These are phyloP conservation scores for Penaeus indicus DNA, from an alignment of 1,140 invertebrate species.

Conservation along the genomic window DNA sequence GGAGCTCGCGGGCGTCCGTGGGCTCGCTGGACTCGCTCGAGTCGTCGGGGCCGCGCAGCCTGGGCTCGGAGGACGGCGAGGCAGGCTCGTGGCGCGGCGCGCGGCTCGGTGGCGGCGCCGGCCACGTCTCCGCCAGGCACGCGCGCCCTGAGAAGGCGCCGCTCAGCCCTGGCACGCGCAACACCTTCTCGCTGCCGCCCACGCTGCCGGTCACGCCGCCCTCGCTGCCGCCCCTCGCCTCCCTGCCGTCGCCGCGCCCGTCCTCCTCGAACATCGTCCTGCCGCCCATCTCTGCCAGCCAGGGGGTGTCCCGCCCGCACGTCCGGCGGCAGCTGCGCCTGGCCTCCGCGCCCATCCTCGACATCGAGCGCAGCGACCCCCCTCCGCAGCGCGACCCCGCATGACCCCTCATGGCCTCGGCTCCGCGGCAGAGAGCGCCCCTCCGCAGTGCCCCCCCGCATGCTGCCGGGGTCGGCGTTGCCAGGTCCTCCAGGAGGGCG, in stretches of 20 bases:
- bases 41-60: constrained; percentile 49
- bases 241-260: constrained; percentile 13
- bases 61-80: constrained; percentile 60
- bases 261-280: constrained; percentile 44
- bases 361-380: constrained; percentile 20
- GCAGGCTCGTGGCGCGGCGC: constrained; percentile 58
- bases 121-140: constrained; percentile 18
- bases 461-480: neutral
- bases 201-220: constrained; percentile 46
- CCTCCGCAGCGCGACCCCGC: constrained; percentile 35
- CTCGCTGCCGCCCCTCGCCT: constrained; percentile 48
- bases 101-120: constrained; percentile 40
- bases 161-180: constrained; percentile 25
- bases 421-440: constrained; percentile 8
- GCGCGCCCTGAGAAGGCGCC: constrained; percentile 3
- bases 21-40: constrained; percentile 54
- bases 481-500: neutral
- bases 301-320: constrained; percentile 47
- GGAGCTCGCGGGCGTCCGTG: constrained; percentile 38
- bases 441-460: neutral
- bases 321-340: constrained; percentile 58
- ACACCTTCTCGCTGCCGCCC: constrained; percentile 48
- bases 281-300: constrained; percentile 48
- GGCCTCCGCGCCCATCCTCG: constrained; percentile 51
- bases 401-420: constrained; percentile 38